Base-by-base conservation (phyloP, 2,797 vertebrate genomes). In the Takifugu rubripes region DNA sequence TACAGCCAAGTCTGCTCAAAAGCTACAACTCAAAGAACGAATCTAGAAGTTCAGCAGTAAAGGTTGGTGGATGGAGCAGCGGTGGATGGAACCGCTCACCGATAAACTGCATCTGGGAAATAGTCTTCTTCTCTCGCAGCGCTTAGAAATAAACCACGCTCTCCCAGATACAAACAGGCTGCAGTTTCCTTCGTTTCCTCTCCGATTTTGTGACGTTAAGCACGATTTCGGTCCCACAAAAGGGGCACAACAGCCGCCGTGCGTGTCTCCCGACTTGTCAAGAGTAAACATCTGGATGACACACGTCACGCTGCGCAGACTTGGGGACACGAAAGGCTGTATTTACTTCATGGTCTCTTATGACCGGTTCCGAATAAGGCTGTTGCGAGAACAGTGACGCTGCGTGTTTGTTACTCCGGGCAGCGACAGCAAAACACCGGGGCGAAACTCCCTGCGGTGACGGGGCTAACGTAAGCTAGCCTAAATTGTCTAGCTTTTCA, bases 401-500 rank as follows among this genome's bases (percentile, higher is more conserved):
- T 21, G 27, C 4, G 9, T 66, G 40, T 67, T 58, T 51, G 4
- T 10, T 6, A 66, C 33, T 54, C 66, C 26, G 64, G 50, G 59
- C 73, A 55, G 49, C 49, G 49, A 46, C 59, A 47, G 40, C 46
- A 47, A 31, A 51, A 68, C 49, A 62, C 5, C 26, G 47, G 58
- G 70, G 54, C 66, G 15, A 2, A 63, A 68, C 66, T 66, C 16
- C 56, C 12, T 47, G n/a, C 11, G 52, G 78, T 79, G 78, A 72
- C 44, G 66, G 52, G 9, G 77, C 82, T 84, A 87, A 53, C 50
- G 44, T 54, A 78, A 75, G 83, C 80, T 53, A 78, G 82, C 82
- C 46, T 45, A 36, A 21, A 50, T 25, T 4, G 33, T 65, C 68
- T 76, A 73, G 50, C 66, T 44, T 24, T 40, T 49, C 68, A 69